Evolutionary conservation across 1,140 invertebrate genomes (phyloP).

Genomic region (Pomacea maculata): DNA sequence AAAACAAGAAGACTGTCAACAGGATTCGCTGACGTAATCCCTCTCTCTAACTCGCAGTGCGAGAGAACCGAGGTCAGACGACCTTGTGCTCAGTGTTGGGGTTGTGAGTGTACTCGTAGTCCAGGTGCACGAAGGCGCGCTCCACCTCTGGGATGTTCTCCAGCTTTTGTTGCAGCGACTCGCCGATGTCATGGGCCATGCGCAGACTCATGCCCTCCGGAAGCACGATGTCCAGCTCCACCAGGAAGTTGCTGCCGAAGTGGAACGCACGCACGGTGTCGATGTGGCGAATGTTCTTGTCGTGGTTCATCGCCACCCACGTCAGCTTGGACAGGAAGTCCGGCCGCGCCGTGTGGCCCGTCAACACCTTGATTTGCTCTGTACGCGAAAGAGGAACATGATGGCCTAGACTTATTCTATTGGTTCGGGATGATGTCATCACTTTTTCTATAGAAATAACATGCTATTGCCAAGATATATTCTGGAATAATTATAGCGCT

Average conservation of each 20-base stretch:
- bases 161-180: constrained; percentile 66
- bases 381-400: constrained; percentile 18
- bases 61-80: constrained; percentile 32
- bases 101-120: constrained; percentile 66
- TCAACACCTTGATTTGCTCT: constrained; percentile 62
- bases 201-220: constrained; percentile 64
- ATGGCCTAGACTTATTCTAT: no score
- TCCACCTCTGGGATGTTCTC: constrained; percentile 67
- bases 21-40: not conserved
- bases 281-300: constrained; percentile 58
- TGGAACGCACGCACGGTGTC: constrained; percentile 69
- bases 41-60: not conserved
- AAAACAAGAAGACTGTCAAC: not conserved
- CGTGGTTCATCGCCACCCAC: constrained; percentile 65
- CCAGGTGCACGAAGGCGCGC: constrained; percentile 68
- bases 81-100: constrained; percentile 60
- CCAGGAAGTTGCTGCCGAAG: constrained; percentile 66
- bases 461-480: no score
- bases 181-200: constrained; percentile 67
- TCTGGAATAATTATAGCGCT: no score
- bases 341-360: constrained; percentile 63
- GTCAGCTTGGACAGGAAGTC: constrained; percentile 64
- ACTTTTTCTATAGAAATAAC: no score
- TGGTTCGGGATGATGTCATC: no score
- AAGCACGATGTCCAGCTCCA: constrained; percentile 65